Evolutionary conservation across 1,140 invertebrate genomes (phyloP), one percentile per base, ranked within the genome.

Genomic region (Piezodorus guildinii): DNA sequence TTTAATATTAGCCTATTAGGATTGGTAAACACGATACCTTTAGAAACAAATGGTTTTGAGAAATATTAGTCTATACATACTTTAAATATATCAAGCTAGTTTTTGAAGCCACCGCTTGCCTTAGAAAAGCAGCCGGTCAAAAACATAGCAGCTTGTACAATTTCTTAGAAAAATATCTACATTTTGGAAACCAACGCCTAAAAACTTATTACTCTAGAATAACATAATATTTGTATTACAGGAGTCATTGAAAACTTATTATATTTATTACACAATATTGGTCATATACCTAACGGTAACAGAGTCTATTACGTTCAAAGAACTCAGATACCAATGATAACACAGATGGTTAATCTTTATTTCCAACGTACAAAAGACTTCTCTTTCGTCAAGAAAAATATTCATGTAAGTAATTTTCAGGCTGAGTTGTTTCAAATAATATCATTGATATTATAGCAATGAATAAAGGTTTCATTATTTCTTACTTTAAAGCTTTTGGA

Each of bases 301-400:
- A 74, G 90, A 69, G 75, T 86, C 52, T 92, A 93, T 78, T 90
- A 90, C 72, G 69, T 83, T 14, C 77, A 79, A 72, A 76, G 90
- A 70, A 88, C 86, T 58, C 90, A 94, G 69, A 90, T 89, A 1
- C 91, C 90, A 0, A 72, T 92, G n/a, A 76, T 94, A 4, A 83
- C 83, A 45, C 79, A 82, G 1, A 94, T 93, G 88, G 88, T 89
- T 0, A 76, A 81, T 15, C 78, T 76, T 62, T 92, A 91, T 70
- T 75, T 82, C 19, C 74, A 84, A 21, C 72, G 72, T 4, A 90
- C 88, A 0, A 72, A 77, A 0, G 86, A 94, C 71, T 69, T 76
- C 0, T 70, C 77, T 1, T 91, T 90, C 75, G 17, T 65, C 5
- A 21, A 62, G 30, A 62, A 25, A 25, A 27, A 56, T 23, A 56